Evolutionary conservation across 2,797 vertebrate species (phyloP), one percentile per base, ranked within the genome.

Genomic region (Sebastes aleutianus): DNA sequence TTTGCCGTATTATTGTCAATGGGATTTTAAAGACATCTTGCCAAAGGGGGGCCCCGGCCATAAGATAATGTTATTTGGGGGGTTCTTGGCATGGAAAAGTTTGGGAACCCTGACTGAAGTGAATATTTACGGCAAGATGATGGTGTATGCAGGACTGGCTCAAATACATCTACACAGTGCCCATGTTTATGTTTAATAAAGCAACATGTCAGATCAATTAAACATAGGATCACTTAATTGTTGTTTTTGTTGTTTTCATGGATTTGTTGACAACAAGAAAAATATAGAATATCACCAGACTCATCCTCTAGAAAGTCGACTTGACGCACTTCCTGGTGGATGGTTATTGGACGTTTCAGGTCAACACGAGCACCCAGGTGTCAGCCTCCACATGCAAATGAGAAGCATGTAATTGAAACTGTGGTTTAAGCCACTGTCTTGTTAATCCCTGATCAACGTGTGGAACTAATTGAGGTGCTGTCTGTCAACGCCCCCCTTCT

Each of bases 401-500:
- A 65, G 57, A 77, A 70, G 67, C n/a, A 27, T 75, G 84, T 87
- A 85, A 86, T 69, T 90, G 72, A 87, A 85, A 82, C 43, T 62
- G 81, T 76, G 78, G 64, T 82, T 80, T 78, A 86, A 78, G 79
- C 80, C 73, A 63, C 65, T 77, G 82, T 80, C 69, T 72, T 63
- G 16, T 26, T 91, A 88, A 92, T 89, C 86, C 85, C 81, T 58
- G 78, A 87, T 89, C 85, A 83, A 80, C 22, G 14, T 78, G 74
- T 62, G 83, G 74, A 72, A 79, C 83, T 87, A 84, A 90, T 85
- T 76, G 76, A 92, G 78, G 83, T 77, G 78, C 88, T 91, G 85
- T 92, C 78, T 26, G 67, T 87, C 76, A 86, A 69, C 4, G 4
- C 47, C 75, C 6, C 22, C 8, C 20, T 6, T 6, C 43, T 8